Evolutionary conservation across 2,113 vertebrate species (phyloP), one percentile per base, ranked within the genome.

Genomic region (Gracilinanus agilis): DNA sequence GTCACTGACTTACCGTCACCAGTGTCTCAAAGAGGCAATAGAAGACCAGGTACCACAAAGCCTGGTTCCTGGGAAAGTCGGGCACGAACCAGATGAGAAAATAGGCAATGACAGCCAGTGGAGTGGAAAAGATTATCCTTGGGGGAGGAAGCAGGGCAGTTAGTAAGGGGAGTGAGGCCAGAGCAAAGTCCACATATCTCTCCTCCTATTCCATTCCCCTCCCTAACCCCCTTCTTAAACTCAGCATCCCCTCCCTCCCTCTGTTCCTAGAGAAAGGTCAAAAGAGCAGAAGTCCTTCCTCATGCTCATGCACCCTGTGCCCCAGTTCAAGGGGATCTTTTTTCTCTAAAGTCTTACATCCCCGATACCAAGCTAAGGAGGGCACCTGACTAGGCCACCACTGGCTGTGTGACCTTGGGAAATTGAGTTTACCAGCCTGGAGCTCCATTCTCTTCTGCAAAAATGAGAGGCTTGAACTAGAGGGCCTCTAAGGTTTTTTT

Each of bases 1-100:
- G 67, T 83, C 19, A 40, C 67, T 2, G 27, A 98, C 99, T 98
- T 90, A 99, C 99, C 97, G 99, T 99, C 96, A 99, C 99, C 3
- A 99, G 98, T 0, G 99, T 99, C 98, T 99, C 99, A 98, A 99
- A 99, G 95, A 99, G 97, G 98, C 99, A 99, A 98, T 99, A 99
- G 98, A 99, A 99, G 93, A 99, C 49, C 88, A 99, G 98, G 96
- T 99, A 99, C 99, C 99, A 99, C 96, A 99, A 27, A 90, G 99
- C 94, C 95, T 99, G 99, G 75, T 99, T 99, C 1, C 97, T 96
- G 67, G 99, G 98, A 95, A 99, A 98, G 23, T 99, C 98, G 0
- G 99, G 99, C 97, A 99, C 99, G 1, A 99, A 99, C 99, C 99
- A 99, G 96, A 99, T 99, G 93, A 99, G 98, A 96, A 99, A 98